Evolutionary conservation across 2,113 vertebrate genomes (phyloP), one percentile per base, ranked within the genome.

Genomic region (Alligator mississippiensis): DNA sequence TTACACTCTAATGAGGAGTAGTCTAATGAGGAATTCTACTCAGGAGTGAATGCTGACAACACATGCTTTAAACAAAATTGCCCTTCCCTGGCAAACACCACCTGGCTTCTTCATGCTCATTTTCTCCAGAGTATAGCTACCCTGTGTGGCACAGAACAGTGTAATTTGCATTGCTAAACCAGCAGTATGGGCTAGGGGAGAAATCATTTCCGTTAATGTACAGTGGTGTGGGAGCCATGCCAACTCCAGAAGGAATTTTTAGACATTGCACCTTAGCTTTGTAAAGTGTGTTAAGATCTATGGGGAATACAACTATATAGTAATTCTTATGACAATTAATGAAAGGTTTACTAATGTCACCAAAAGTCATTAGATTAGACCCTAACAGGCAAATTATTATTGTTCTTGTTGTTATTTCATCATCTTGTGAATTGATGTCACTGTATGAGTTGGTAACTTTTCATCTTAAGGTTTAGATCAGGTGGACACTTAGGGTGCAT

Each of bases 241-340:
- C 38, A 38, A 38, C 38, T 38, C 38, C 6, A 38, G 38, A 38
- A 38, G 38, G 38, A 38, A 38, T 38, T 38, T 38, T 38, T 38
- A 38, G 38, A 24, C 5, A 59, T 34, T 11, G 6, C 38, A 80
- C 4, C 1, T 63, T 63, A 72, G 4, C 57, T 6, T 21, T 68
- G 77, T 18, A 82, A 89, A 82, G 80, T 3, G 30, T 1, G 1
- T 13, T 6, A 9, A 92, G 27, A 74, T 17, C 8, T n/a, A n/a
- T 18, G 16, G 28, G 12, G 12, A 34, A 57, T 78, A 18, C 5
- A 60, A 2, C 8, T 75, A 5, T 11, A 59, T n/a, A 38, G 4
- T 34, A 63, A 72, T 12, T 62, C 10, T 59, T 15, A 34, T 68
- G 11, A 11, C 12, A 34, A 0, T 0, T 27, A 54, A 22, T 15